phyloP scores from a whole-genome alignment of 2,113 vertebrate species.

The Cavia aperea region DNA sequence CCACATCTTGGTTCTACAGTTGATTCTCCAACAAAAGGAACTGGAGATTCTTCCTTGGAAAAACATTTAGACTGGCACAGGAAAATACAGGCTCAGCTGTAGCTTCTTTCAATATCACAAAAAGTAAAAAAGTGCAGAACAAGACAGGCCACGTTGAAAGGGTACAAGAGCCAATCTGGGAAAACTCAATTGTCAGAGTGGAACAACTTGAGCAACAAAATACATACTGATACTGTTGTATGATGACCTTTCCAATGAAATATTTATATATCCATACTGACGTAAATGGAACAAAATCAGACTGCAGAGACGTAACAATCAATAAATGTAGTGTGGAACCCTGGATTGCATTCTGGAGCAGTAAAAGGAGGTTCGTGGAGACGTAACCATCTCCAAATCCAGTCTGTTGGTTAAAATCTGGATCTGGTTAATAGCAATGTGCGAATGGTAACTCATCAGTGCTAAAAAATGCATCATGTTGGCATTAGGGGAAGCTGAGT shows the following conservation, averaged over 20 bases:
- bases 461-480: background rate
- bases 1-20: background rate
- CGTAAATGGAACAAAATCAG: background rate
- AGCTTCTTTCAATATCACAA: background rate
- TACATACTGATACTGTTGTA: no score
- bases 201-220: background rate
- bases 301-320: background rate
- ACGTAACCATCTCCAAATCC: background rate
- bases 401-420: background rate
- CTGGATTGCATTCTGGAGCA: background rate
- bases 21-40: background rate
- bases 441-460: background rate
- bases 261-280: background rate
- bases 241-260: background rate
- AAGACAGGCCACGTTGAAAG: rapidly evolving
- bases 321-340: background rate
- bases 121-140: background rate
- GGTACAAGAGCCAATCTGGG: background rate
- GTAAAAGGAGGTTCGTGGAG: background rate
- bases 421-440: background rate
- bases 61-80: background rate
- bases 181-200: background rate
- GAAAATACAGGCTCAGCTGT: background rate
- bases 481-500: background rate
- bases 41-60: background rate